Conservation (phyloP, 92 coral and sea anemone genomes). For the Parazoanthus darwini region DNA sequence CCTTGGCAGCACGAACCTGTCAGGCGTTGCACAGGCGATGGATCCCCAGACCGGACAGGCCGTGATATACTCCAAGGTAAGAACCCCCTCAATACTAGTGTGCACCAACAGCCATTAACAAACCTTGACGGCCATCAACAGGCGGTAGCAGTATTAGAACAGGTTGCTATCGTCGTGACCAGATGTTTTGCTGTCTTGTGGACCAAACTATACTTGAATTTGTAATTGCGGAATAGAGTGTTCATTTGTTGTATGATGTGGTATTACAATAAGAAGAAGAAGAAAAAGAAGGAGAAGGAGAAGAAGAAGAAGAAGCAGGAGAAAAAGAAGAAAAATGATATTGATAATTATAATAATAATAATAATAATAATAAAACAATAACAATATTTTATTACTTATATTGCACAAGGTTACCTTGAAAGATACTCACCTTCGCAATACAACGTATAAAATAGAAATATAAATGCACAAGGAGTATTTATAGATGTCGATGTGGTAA, state of each 20-base stretch:
- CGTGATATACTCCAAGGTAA: conserved; percentile 85
- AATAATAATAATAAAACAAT: too few relatives aligned
- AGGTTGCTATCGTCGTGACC: not conserved
- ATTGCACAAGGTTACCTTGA: too few relatives aligned
- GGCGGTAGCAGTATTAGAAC: not conserved
- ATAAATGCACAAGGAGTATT: too few relatives aligned
- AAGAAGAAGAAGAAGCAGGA: too few relatives aligned
- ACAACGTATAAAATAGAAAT: too few relatives aligned
- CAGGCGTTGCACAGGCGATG: conserved; percentile 85
- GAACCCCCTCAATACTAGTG: not conserved
- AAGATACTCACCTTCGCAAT: too few relatives aligned
- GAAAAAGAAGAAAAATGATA: too few relatives aligned
- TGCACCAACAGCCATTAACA: not conserved
- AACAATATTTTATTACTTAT: too few relatives aligned
- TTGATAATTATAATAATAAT: too few relatives aligned
- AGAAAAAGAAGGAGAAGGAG: too few relatives aligned
- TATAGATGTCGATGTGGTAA: too few relatives aligned
- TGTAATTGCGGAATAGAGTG: not conserved
- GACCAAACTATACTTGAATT: not conserved
- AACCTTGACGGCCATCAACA: too few relatives aligned
- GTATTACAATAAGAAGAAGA: not conserved
- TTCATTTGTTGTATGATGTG: not conserved
- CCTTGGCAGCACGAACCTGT: conserved; percentile 85
- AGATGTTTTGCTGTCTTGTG: not conserved
- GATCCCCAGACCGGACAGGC: conserved; percentile 88